Evolutionary conservation across 2,797 vertebrate species (phyloP).

Genomic region (Percopsis omiscomaycus): DNA sequence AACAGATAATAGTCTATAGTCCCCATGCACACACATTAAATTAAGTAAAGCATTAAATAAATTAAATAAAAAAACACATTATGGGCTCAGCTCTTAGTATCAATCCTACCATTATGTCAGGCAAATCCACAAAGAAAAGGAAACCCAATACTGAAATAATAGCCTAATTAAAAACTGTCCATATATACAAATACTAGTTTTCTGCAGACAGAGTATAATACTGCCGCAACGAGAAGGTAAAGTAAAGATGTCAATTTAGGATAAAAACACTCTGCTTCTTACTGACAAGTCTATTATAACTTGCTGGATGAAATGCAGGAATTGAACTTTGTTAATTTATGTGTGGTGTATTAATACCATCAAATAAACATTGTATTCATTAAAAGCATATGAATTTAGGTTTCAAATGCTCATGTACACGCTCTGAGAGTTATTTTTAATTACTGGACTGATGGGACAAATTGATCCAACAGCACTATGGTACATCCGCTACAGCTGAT

Average conservation of each 20-base stretch:
- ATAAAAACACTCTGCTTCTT: too few species aligned
- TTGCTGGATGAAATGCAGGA: neutral
- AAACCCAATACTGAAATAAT: too few species aligned
- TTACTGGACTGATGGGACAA: constrained; percentile 34
- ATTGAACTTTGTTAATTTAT: neutral
- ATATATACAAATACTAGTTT: neutral
- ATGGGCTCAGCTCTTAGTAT: neutral
- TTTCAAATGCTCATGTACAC: constrained; percentile 17
- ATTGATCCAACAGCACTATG: constrained; percentile 41
- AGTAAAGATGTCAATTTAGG: too few species aligned
- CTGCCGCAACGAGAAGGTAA: too few species aligned
- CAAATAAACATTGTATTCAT: constrained; percentile 1
- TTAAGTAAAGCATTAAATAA: neutral
- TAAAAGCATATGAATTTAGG: constrained; percentile 27
- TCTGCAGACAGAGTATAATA: too few species aligned
- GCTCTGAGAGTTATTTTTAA: constrained; percentile 16
- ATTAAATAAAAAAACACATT: neutral
- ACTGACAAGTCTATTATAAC: too few species aligned
- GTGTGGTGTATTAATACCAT: neutral
- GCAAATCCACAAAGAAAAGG: neutral
- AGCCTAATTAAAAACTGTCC: neutral
- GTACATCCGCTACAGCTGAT: constrained; percentile 33
- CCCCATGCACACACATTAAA: neutral
- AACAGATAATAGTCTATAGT: too few species aligned
- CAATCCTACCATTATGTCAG: neutral